phyloP scores from a whole-genome alignment of 2,888 invertebrate genomes.

The Agriopis leucophaearia region DNA sequence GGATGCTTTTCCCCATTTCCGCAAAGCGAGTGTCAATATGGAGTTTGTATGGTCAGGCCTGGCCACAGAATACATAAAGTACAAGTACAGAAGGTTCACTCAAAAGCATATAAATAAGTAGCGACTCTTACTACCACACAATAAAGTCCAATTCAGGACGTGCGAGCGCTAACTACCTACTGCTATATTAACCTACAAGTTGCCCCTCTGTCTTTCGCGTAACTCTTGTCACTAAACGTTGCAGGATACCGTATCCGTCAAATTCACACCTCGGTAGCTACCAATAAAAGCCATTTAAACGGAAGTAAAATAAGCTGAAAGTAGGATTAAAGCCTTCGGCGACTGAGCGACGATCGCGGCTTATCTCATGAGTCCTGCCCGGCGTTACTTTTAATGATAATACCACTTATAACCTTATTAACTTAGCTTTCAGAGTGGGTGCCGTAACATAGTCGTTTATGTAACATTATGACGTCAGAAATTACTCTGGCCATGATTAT shows the following conservation, averaged over 20 bases:
- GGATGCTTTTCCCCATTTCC: too few species aligned
- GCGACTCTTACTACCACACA: too few species aligned
- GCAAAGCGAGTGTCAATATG: too few species aligned
- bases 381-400: slow-evolving; percentile 27
- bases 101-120: too few species aligned
- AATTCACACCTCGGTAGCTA: slow-evolving; percentile 43
- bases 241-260: slow-evolving; percentile 26
- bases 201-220: too few species aligned
- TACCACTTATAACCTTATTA: slow-evolving; percentile 8
- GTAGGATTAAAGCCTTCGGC: slow-evolving; percentile 57
- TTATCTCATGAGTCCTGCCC: slow-evolving; percentile 45
- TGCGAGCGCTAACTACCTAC: too few species aligned
- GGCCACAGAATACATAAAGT: too few species aligned
- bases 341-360: slow-evolving; percentile 52
- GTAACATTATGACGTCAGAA: neutral
- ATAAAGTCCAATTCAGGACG: too few species aligned
- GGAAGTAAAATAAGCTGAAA: slow-evolving; percentile 63
- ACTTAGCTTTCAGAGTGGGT: neutral
- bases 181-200: too few species aligned
- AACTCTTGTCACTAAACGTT: too few species aligned
- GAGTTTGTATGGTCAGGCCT: too few species aligned
- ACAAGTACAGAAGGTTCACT: too few species aligned
- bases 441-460: slow-evolving; percentile 3
- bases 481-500: neutral
- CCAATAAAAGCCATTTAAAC: slow-evolving; percentile 57